Evolutionary conservation across 2,797 vertebrate species (phyloP).

Genomic region (Clarias laeviceps): DNA sequence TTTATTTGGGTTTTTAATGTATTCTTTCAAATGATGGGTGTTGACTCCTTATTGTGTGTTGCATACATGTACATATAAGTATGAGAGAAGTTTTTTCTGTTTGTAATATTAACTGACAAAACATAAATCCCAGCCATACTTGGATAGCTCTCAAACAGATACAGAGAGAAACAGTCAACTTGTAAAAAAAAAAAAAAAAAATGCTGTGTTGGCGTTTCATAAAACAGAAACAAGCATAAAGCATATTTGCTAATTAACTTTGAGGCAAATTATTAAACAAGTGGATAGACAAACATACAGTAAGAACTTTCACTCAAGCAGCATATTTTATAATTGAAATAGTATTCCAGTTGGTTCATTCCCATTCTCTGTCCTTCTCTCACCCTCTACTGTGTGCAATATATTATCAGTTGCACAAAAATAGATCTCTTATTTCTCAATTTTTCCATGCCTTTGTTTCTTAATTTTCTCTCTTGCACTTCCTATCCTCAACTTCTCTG

Average conservation of each 20-base stretch:
- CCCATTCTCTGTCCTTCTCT: constrained; percentile 15
- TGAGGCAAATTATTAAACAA: neutral
- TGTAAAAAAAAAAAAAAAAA: neutral
- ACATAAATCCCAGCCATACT: neutral
- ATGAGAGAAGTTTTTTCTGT: constrained; percentile 33
- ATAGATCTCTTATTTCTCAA: neutral
- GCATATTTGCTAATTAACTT: neutral
- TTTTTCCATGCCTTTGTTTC: neutral
- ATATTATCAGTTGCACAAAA: neutral
- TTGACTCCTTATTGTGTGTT: neutral
- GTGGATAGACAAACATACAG: neutral
- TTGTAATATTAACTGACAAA: neutral
- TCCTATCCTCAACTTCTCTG: neutral
- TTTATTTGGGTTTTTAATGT: constrained; percentile 27
- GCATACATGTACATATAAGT: constrained; percentile 27
- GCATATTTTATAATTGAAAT: constrained; percentile 6
- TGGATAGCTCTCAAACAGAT: neutral
- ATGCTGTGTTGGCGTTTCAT: neutral
- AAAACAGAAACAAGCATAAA: neutral
- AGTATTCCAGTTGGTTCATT: neutral
- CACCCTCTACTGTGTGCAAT: neutral
- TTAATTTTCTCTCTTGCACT: neutral
- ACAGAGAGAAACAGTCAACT: neutral
- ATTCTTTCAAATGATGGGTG: constrained; percentile 8
- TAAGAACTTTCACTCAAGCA: neutral